Evolutionary conservation across 2,113 vertebrate species (phyloP).

Genomic region (Todiramphus saurophagus): DNA sequence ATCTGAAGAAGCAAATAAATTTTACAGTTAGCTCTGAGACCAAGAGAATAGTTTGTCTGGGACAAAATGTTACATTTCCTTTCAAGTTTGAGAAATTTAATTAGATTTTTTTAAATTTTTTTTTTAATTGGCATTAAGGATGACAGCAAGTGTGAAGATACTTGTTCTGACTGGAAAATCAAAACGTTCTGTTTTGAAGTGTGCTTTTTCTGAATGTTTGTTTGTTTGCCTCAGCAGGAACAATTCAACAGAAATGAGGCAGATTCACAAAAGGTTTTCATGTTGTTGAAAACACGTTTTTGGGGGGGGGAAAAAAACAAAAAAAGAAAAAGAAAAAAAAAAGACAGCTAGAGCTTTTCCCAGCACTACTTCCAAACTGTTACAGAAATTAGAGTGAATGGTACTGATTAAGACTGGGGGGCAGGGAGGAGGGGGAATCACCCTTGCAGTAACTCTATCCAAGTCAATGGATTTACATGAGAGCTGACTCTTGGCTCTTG

Average conservation of each 20-base stretch:
- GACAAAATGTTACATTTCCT: background rate
- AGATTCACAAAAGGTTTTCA: background rate
- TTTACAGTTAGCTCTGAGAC: background rate
- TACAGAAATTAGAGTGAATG: slow-evolving; percentile 33
- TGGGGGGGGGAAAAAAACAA: background rate
- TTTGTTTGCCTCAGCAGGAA: background rate
- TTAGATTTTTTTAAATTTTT: background rate
- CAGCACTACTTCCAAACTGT: background rate
- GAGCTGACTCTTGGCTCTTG: background rate
- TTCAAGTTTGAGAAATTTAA: background rate
- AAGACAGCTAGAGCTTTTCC: background rate
- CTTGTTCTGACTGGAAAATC: slow-evolving; percentile 1
- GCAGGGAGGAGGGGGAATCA: background rate
- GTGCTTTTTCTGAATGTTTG: background rate
- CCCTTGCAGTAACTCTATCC: background rate
- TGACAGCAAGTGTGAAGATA: background rate
- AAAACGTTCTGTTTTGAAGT: slow-evolving; percentile 22
- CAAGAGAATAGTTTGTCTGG: background rate
- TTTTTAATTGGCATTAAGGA: background rate
- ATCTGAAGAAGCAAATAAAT: background rate
- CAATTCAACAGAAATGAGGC: background rate
- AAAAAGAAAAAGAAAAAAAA: background rate
- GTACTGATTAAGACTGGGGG: background rate
- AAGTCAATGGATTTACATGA: background rate
- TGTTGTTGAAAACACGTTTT: background rate